Evolutionary conservation across 2,797 vertebrate species (phyloP), one percentile per base, ranked within the genome.

Genomic region (Bufotes viridis): DNA sequence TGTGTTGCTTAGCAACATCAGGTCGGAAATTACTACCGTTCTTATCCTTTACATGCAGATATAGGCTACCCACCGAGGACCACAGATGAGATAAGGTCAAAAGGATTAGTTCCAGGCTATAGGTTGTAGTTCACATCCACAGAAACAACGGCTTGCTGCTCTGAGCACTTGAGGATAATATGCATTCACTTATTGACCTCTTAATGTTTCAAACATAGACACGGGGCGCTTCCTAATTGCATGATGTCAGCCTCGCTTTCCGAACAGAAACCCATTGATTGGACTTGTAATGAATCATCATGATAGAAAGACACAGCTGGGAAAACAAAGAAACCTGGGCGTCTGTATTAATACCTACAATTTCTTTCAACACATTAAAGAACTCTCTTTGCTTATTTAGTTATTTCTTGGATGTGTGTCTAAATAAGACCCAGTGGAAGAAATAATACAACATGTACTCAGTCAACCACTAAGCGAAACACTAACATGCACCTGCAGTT

Each of bases 1-100:
- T 86, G 93, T 90, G 95, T 94, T 94, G 93, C 95, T 92, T 95
- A 94, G 94, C 94, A 95, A 95, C 93, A 90, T 92, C 92, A 92
- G 93, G 94, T 94, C 93, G 95, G 95, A 94, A 93, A 95, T 93
- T 90, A 92, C 93, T 93, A 92, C 91, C 57, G 80, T 92, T 91
- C 93, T 94, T 94, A 91, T 92, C 93, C 69, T 82, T 93, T 93
- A 94, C 88, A 88, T 92, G 93, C 91, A 92, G 93, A 94, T 94
- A 93, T 92, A 94, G 15, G 91, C 90, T 91, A 91, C 92, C 93
- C 92, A 94, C 92, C 90, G 93, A 93, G 89, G 91, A 91, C 91
- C 90, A 89, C 92, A 89, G 87, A 91, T 90, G 92, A 93, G 92
- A 91, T 92, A 91, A 91, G 79, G 79, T 85, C 93, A 93, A 93